Base-by-base conservation (phyloP, 2,888 invertebrate genomes). In the Leptogaster cylindrica region DNA sequence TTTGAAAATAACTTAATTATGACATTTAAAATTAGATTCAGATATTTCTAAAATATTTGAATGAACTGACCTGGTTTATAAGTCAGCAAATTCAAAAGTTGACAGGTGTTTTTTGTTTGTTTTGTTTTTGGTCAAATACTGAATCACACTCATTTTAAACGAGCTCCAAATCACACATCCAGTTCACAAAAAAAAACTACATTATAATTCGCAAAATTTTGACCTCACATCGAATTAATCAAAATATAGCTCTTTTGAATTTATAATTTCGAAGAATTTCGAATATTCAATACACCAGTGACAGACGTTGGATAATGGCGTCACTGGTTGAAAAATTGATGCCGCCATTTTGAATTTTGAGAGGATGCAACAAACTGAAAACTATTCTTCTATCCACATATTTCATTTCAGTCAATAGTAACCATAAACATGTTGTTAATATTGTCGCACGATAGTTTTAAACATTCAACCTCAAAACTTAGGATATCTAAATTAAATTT, bases 191-290 rank as follows among this genome's bases (percentile, higher is more conserved):
- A 5, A 46, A 46, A 46, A 46, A 16, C 46, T 46, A 10, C 46
- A 46, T 46, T 46, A 58, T 46, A 23, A 58, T 36, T 58, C 58
- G 58, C 58, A 39, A 58, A 58, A 58, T 58, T 39, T 41, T 58
- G 58, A 58, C 58, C 58, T 58, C 58, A 58, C 41, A 58, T 58
- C 58, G 41, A 41, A 41, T 41, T 36, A 58, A 36, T 58, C 36
- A 58, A 58, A 58, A 58, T 51, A 39, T 58, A n/a, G n/a, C 58
- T 39, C 12, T 41, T 58, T 41, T 58, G 58, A 58, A 58, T 58
- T 58, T 58, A 58, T 58, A 58, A 58, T 58, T n/a, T n/a, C n/a
- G n/a, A n/a, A n/a, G n/a, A n/a, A n/a, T n/a, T n/a, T 20, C 18
- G 20, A 46, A 46, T 46, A 46, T 46, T 46, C 7, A 18, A 46